A percentile compares a stretch with the other conserved stretches of the same genome.
phyloP scores from a whole-genome alignment of 2,113 vertebrate genomes.

The Tachysurus fulvidraco region DNA sequence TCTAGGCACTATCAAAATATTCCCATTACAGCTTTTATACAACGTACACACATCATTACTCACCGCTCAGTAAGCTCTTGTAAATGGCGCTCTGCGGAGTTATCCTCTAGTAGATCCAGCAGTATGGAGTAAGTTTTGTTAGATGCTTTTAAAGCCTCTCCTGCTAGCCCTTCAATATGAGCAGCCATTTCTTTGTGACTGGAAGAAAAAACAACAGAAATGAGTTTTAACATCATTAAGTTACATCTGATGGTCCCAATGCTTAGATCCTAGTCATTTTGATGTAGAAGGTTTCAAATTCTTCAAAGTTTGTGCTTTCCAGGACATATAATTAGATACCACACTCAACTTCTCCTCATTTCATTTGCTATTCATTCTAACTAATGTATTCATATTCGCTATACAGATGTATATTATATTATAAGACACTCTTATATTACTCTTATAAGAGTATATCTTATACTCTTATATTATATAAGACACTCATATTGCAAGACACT shows the following conservation, averaged over 20 bases:
- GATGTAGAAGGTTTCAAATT: background rate
- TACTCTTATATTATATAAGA: too few species aligned
- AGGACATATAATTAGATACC: too few species aligned
- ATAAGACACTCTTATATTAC: too few species aligned
- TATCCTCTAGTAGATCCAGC: conserved; percentile 70
- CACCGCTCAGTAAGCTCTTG: conserved; percentile 73
- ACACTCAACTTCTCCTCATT: too few species aligned
- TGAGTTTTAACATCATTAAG: background rate
- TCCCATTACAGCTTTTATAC: background rate
- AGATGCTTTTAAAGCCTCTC: conserved; percentile 70
- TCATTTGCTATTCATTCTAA: too few species aligned
- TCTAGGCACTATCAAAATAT: background rate
- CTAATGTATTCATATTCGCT: too few species aligned
- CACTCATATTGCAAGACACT: too few species aligned
- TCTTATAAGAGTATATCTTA: too few species aligned
- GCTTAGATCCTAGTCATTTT: background rate
- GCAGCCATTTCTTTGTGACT: conserved; percentile 65
- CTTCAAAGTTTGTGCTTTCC: too few species aligned
- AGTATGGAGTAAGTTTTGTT: conserved; percentile 71
- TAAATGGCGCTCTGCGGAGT: conserved; percentile 59
- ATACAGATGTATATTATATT: too few species aligned
- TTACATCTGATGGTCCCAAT: background rate
- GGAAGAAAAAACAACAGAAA: conserved; percentile 12
- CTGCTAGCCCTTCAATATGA: conserved; percentile 65
- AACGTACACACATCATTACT: conserved; percentile 48